Base-by-base conservation (phyloP, 1,140 invertebrate genomes). In the Holcopasites calliopsidis region DNA sequence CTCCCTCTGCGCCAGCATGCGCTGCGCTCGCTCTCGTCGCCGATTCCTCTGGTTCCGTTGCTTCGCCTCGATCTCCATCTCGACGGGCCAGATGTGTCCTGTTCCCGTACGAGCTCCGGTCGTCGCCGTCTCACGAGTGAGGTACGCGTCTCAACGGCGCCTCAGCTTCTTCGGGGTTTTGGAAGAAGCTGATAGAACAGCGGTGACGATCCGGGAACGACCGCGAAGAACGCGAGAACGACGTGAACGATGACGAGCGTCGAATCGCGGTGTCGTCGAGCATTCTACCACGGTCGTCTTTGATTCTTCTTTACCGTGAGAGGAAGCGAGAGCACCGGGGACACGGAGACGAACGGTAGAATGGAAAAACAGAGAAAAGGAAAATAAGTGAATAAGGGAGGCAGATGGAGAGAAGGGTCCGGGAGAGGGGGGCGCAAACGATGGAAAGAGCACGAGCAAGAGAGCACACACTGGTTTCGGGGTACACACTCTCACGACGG, bases 1-100 rank as follows among this genome's bases (percentile, higher is more conserved):
- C 92, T 95, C 94, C 91, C 95, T 93, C 92, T 95, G 94, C 89
- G 95, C 95, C 93, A 96, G 94, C 94, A 96, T 95, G 91, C 96
- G 95, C 93, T 96, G 95, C 84, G 95, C 95, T 89, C 96, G 94
- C 92, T 97, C 96, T 91, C 96, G 94, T 88, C 96, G 94, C 88
- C 95, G 94, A 89, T 96, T 97, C 92, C 96, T 95, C 92, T 97
- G 96, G 89, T 93, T 94, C 78, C 91, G 90, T 89, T 95, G 95
- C 89, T 95, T 95, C 92, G 96, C 95, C 92, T 95, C 94, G 93
- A 93, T 95, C 93, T 96, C 95, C 95, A 96, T 96, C 93, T 76
- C 72, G 65, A 55, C 60, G 58, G n/a, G 44, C 44, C 44, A 13
- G 47, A 44, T 49, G 55, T 49, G 64, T 49, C 38, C 47, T 77